Evolutionary conservation across 2,888 invertebrate species (phyloP), one percentile per base, ranked within the genome.

Genomic region (Dynastes tityus): DNA sequence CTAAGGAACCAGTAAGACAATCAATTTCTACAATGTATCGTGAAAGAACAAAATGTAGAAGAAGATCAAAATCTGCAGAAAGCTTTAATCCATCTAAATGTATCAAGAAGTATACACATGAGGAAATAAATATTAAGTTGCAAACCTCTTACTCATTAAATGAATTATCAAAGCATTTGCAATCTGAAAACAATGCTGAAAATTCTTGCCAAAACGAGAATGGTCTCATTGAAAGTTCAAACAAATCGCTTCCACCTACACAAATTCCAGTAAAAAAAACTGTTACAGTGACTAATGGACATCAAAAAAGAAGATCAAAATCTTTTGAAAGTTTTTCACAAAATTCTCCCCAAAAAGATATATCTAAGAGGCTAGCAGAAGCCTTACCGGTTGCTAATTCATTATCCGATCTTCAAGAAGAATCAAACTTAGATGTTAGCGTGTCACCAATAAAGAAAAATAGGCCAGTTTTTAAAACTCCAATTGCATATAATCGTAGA

Each of bases 141-240:
- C 32, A 71, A 58, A 40, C 40, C 16, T 13, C 51, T n/a, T 32
- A 5, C 6, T 70, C 70, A 1, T 29, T 70, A 16, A 32, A 32
- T 51, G 53, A 53, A 4, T 13, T 64, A 13, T 32, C 16, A 49
- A 37, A 6, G 83, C 37, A 29, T 83, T 53, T 84, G 83, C 55
- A 37, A 37, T 80, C 84, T 5, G 80, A 82, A 61, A 77, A 82
- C 79, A 79, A 81, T 53, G 73, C 82, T 73, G 78, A 53, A 0
- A 70, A 80, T 77, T 51, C 78, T 79, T 65, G 77, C 2, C 1
- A 58, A 1, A 58, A 58, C 2, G n/a, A 55, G 55, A 27, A 58
- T 22, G 4, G 22, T 11, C 45, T 2, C 1, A 58, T 58, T 16
- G 22, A 16, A 22, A 22, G 22, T 58, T 58, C 22, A 6, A 2